Evolutionary conservation across 2,797 vertebrate genomes (phyloP).

Genomic region (Tokudaia muenninki): DNA sequence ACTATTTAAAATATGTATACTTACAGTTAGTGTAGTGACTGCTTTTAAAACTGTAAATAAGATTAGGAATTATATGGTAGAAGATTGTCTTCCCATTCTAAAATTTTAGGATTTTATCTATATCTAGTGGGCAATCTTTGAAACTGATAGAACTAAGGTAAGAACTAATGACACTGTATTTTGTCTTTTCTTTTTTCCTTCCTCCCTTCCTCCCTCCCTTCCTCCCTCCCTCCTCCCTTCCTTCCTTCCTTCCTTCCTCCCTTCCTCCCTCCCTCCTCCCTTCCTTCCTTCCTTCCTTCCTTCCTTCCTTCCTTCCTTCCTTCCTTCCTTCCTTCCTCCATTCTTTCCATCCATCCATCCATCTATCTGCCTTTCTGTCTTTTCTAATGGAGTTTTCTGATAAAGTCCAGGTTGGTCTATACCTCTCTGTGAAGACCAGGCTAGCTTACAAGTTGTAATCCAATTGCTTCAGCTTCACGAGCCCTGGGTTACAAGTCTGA

Average conservation of each 20-base stretch:
- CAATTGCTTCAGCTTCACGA: neutral
- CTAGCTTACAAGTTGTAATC: neutral
- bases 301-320: too few species aligned
- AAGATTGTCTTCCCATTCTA: neutral
- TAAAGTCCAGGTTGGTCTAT: neutral
- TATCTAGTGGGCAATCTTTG: neutral
- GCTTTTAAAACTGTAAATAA: conserved; percentile 26
- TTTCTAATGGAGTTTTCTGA: neutral
- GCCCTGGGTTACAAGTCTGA: neutral
- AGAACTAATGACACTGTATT: neutral
- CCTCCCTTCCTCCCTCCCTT: too few species aligned
- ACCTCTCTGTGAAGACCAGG: neutral
- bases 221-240: too few species aligned
- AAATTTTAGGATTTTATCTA: conserved; percentile 25
- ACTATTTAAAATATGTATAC: neutral
- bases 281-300: too few species aligned
- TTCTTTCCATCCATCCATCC: neutral
- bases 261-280: too few species aligned
- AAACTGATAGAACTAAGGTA: neutral
- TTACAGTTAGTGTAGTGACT: neutral
- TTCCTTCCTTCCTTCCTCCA: neutral
- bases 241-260: neutral
- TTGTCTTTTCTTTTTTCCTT: too few species aligned
- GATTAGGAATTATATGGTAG: neutral
- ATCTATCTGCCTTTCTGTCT: neutral